phyloP scores from a whole-genome alignment of 2,797 vertebrate species.

The Syndactyla subalaris region DNA sequence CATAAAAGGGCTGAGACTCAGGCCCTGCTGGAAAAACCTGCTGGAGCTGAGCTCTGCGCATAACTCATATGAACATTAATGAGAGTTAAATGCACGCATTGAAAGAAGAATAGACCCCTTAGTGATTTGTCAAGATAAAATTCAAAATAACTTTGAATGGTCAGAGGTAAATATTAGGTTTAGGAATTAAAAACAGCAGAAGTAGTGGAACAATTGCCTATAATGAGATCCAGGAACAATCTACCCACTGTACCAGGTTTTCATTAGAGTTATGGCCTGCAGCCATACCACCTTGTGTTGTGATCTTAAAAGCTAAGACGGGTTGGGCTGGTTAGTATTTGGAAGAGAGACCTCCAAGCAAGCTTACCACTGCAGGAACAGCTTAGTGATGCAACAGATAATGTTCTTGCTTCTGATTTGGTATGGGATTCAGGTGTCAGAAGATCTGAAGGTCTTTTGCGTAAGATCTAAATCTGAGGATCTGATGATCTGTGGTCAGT shows the following conservation, averaged over 20 bases:
- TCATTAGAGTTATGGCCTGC: conserved; percentile 68
- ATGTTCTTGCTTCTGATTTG: conserved; percentile 7
- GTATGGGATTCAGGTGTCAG: conserved; percentile 32
- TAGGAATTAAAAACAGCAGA: conserved; percentile 59
- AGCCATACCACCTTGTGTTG: conserved; percentile 67
- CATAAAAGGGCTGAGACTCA: conserved; percentile 36
- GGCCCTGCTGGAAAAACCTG: conserved; percentile 34
- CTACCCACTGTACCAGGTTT: conserved; percentile 66
- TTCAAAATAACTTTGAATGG: conserved; percentile 67
- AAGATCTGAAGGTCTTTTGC: conserved; percentile 1
- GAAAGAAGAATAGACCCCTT: conserved; percentile 55
- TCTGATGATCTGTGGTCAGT: neutral
- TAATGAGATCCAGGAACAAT: conserved; percentile 72
- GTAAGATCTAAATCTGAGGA: neutral
- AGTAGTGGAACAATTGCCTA: conserved; percentile 50
- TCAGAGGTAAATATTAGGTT: conserved; percentile 64
- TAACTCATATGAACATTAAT: conserved; percentile 54
- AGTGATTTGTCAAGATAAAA: conserved; percentile 69
- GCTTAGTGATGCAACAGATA: conserved; percentile 38
- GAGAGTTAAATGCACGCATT: conserved; percentile 46
- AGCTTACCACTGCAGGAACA: conserved; percentile 5
- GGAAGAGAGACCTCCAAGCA: conserved; percentile 60
- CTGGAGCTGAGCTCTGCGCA: neutral
- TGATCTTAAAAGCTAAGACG: conserved; percentile 41
- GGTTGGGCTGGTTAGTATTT: conserved; percentile 51